Base-by-base conservation (phyloP, 2,797 vertebrate genomes). In the Sternotherus odoratus region DNA sequence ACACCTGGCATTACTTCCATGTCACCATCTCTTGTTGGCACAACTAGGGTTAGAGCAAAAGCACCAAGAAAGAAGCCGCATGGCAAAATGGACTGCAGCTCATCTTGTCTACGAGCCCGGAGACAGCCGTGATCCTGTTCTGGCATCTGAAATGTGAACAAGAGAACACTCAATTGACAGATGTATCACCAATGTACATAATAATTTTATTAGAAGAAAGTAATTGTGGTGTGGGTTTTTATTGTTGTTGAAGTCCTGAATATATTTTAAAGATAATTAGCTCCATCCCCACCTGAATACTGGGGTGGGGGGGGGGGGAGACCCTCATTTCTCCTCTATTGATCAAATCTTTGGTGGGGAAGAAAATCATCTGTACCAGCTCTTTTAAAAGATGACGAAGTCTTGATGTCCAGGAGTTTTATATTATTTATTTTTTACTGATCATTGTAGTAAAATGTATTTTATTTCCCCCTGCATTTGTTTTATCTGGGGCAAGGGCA, bases 391-490 rank as follows among this genome's bases (percentile, higher is more conserved):
- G 23, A 10, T 12, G 72, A 75, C 39, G 33, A 85, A 53, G 30
- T 69, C 53, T 19, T 69, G 63, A 69, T 69, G 36, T 69, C 66
- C 11, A 17, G 63, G n/a, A 48, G 24, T 0, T 0, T 8, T 36
- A 46, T 9, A 24, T 39, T 87, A 66, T 82, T 91, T 50, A 39
- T 54, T 50, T 79, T 72, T 54, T 21, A 60, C 16, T 17, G 1
- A 0, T 30, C 19, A 12, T 66, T 16, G 26, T 5, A 66, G 72
- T 43, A n/a, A 86, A 89, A 33, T 3, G 7, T 53, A 12, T 84
- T 51, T 53, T 53, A 53, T 24, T 28, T 49, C 12, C 1, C 6
- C 28, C 12, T 1, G 24, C 2, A 33, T 0, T 2, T 7, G 2
- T 56, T 28, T 0, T 0, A 82, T 9, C 30, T 23, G 77, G 43